phyloP scores from a whole-genome alignment of 2,113 vertebrate genomes.

The Gobius niger region DNA sequence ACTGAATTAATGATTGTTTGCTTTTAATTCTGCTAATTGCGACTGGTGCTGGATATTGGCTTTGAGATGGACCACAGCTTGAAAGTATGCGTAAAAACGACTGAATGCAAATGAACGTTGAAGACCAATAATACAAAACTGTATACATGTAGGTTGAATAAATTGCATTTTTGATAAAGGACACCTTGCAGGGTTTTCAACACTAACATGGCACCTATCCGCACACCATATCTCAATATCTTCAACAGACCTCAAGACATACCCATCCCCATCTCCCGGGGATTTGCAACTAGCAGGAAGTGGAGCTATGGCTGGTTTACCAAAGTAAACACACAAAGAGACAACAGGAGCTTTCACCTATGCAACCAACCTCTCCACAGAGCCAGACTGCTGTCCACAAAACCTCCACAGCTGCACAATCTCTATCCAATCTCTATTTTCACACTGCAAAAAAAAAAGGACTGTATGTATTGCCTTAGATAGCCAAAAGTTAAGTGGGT shows the following conservation, averaged over 20 bases:
- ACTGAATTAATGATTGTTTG: conserved; percentile 21
- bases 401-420: conserved; percentile 68
- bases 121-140: not conserved
- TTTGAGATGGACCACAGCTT: conserved; percentile 29
- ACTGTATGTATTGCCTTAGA: conserved; percentile 70
- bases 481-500: conserved; percentile 58
- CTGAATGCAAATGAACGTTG: not conserved
- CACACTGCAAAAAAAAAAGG: conserved; percentile 51
- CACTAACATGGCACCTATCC: not conserved
- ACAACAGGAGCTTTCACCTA: conserved; percentile 71
- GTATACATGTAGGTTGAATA: not conserved
- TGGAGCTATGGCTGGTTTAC: conserved; percentile 67
- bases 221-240: not conserved
- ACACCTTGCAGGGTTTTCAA: not conserved
- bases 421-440: conserved; percentile 69
- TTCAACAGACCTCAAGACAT: conserved; percentile 12
- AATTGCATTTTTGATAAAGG: not conserved
- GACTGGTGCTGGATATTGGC: conserved; percentile 23
- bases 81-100: conserved; percentile 13
- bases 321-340: conserved; percentile 64
- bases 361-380: conserved; percentile 31
- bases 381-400: conserved; percentile 44
- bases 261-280: conserved; percentile 37
- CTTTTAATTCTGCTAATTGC: conserved; percentile 18
- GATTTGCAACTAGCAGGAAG: conserved; percentile 64